These are phyloP conservation scores for Stylophora pistillata DNA, from an alignment of 64 coral and sea anemone species.

Conservation along the genomic window DNA sequence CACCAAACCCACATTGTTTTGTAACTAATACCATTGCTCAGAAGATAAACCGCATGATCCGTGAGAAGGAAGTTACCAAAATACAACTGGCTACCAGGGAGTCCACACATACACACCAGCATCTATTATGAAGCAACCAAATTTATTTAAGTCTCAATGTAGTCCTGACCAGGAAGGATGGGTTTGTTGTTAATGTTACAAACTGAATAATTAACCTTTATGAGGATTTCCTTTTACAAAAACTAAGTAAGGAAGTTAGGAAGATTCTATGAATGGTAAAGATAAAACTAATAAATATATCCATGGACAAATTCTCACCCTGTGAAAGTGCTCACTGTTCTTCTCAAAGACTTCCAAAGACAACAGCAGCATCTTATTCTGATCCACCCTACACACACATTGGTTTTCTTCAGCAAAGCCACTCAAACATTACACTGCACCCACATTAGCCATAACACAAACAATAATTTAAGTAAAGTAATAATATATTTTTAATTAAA, in stretches of 20 bases:
- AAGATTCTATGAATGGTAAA: not conserved
- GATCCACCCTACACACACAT: not conserved
- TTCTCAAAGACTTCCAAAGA: constrained; percentile 24
- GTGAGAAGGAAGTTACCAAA: constrained; percentile 33
- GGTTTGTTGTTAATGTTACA: too few species aligned
- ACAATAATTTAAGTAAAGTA: too few species aligned
- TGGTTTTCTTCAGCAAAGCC: not conserved
- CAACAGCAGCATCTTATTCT: not conserved
- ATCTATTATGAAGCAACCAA: constrained; percentile 3
- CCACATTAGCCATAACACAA: too few species aligned
- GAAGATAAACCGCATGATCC: constrained; percentile 47
- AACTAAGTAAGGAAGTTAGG: too few species aligned
- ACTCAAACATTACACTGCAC: not conserved
- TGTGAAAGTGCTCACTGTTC: constrained; percentile 18
- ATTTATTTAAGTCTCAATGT: too few species aligned
- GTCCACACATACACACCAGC: constrained; percentile 21
- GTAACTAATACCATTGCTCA: constrained; percentile 25
- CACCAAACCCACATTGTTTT: too few species aligned
- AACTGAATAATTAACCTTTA: too few species aligned
- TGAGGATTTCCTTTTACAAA: too few species aligned
- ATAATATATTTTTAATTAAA: too few species aligned
- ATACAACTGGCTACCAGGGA: constrained; percentile 23
- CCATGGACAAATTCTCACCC: not conserved
- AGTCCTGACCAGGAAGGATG: too few species aligned
- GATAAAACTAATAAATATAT: not conserved